phyloP scores from a whole-genome alignment of 1,140 invertebrate genomes.

The Centruroides sculpturatus region DNA sequence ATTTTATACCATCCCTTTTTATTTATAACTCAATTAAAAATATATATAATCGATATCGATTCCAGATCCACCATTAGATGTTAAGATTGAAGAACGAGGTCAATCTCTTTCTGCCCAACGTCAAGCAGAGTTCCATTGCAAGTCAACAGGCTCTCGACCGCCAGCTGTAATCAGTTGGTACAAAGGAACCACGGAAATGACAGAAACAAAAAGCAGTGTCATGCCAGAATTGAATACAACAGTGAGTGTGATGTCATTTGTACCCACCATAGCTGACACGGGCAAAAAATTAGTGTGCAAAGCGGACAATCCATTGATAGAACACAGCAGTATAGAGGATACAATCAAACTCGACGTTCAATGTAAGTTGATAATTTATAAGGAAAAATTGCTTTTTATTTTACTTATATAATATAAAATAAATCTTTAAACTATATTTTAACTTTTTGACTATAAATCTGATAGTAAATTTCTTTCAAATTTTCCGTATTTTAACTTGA shows the following conservation, averaged over 20 bases:
- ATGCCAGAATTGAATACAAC: conserved; percentile 70
- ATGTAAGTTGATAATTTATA: conserved; percentile 32
- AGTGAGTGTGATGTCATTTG: conserved; percentile 61
- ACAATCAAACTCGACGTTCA: conserved; percentile 40
- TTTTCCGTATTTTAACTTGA: too few relatives aligned
- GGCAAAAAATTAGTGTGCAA: conserved; percentile 65
- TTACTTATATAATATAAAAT: too few relatives aligned
- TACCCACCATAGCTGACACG: conserved; percentile 56
- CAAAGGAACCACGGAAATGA: conserved; percentile 47
- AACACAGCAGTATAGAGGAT: conserved; percentile 55
- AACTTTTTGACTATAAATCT: too few relatives aligned
- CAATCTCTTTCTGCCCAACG: conserved; percentile 63
- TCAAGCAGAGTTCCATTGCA: conserved; percentile 63
- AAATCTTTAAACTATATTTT: too few relatives aligned
- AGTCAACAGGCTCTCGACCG: conserved; percentile 65
- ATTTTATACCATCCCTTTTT: too few relatives aligned
- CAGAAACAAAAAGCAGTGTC: conserved; percentile 1
- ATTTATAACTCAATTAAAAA: too few relatives aligned
- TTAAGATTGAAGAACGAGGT: conserved; percentile 55
- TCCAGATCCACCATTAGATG: conserved; percentile 31
- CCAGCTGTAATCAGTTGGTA: conserved; percentile 71
- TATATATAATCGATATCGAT: conserved; percentile 25
- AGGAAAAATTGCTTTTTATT: too few relatives aligned
- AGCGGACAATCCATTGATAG: conserved; percentile 60
- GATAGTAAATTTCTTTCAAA: too few relatives aligned